Evolutionary conservation across 1,140 invertebrate genomes (phyloP).

Genomic region (Pomacea maculata): DNA sequence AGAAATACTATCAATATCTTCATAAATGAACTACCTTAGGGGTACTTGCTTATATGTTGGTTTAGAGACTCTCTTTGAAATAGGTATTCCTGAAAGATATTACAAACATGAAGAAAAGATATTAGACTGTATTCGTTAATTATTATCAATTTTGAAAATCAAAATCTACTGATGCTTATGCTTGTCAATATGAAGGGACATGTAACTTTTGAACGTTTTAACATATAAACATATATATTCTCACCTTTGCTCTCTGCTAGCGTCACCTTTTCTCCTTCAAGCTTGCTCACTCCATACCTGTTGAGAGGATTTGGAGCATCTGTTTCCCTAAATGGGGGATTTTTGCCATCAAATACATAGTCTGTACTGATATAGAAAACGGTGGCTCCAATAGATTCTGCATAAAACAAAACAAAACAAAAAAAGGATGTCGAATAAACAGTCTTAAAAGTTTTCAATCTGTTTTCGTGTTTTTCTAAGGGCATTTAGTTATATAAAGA

Average conservation of each 20-base stretch:
- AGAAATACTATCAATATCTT: too few species aligned
- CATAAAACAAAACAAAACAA: slow-evolving; percentile 16
- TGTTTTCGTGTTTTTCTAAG: too few species aligned
- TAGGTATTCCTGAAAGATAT: too few species aligned
- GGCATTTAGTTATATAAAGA: too few species aligned
- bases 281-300: slow-evolving; percentile 70
- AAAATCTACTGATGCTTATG: too few species aligned
- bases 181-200: neutral
- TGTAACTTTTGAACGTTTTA: neutral
- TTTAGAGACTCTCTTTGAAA: too few species aligned
- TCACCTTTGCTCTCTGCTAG: slow-evolving; percentile 57
- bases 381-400: slow-evolving; percentile 60
- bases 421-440: neutral
- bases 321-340: slow-evolving; percentile 67
- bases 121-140: too few species aligned
- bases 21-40: too few species aligned
- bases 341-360: slow-evolving; percentile 72
- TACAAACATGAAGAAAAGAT: too few species aligned
- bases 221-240: neutral
- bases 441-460: neutral
- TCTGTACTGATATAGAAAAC: slow-evolving; percentile 72
- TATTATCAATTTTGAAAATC: too few species aligned
- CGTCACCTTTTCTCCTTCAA: slow-evolving; percentile 67
- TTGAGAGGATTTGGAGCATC: slow-evolving; percentile 69
- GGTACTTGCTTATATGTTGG: too few species aligned